phyloP scores from a whole-genome alignment of 1,140 invertebrate genomes.

The Aphis gossypii region DNA sequence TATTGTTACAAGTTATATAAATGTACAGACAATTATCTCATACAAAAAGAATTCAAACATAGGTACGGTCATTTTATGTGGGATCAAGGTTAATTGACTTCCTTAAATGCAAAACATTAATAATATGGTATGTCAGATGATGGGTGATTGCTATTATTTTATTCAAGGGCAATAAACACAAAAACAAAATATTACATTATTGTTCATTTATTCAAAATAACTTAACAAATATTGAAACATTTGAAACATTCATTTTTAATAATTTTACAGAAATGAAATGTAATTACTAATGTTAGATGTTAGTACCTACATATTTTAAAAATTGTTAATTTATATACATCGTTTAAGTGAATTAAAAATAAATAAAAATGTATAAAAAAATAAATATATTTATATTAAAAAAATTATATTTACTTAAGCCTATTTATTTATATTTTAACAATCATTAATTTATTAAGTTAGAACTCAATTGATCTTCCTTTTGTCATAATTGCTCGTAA shows the following conservation, averaged over 20 bases:
- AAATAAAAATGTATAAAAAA: not conserved
- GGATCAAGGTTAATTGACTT: conserved; percentile 29
- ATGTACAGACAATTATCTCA: not conserved
- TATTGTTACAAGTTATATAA: not conserved
- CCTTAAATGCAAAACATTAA: conserved; percentile 1
- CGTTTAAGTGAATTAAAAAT: not conserved
- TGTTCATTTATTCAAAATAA: not conserved
- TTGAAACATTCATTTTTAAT: not conserved
- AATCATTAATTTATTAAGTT: not conserved
- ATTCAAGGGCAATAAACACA: conserved; percentile 28
- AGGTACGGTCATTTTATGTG: not conserved
- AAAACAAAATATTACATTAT: not conserved
- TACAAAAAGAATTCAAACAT: not conserved
- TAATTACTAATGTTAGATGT: too few species aligned
- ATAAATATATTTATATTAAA: not conserved
- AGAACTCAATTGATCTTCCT: conserved; percentile 42
- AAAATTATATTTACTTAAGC: not conserved
- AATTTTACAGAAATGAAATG: not conserved
- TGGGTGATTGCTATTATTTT: not conserved
- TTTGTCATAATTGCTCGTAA: conserved; percentile 46
- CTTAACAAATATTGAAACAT: not conserved
- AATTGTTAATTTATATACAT: not conserved
- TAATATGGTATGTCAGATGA: not conserved
- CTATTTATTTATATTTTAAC: not conserved
- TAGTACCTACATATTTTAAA: not conserved